phyloP scores from a whole-genome alignment of 2,888 invertebrate genomes.

The Darwinula stevensoni region DNA sequence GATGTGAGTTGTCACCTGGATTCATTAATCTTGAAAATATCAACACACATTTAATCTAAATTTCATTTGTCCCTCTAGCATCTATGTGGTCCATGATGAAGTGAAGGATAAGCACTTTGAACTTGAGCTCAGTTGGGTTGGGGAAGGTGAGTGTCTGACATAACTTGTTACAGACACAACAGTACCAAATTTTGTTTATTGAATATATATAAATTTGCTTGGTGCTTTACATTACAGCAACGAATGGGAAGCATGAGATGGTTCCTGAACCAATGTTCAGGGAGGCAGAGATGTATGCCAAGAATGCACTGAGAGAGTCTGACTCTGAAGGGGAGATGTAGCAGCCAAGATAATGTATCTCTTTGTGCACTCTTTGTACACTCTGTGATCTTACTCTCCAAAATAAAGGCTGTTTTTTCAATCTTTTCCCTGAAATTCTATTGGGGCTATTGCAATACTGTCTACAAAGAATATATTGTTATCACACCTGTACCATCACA shows the following conservation, averaged over 20 bases:
- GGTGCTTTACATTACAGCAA: conserved; percentile 18
- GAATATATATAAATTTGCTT: neutral
- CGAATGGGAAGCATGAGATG: conserved; percentile 41
- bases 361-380: too few relatives aligned
- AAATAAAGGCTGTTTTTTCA: too few relatives aligned
- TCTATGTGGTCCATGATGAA: conserved; percentile 69
- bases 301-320: conserved; percentile 53
- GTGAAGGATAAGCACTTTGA: conserved; percentile 88
- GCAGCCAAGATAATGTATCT: too few relatives aligned
- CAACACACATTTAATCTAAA: neutral
- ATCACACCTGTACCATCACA: too few relatives aligned
- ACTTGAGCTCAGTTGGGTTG: conserved; percentile 79
- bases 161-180: conserved; percentile 1
- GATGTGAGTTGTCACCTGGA: conserved; percentile 27
- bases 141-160: too few relatives aligned
- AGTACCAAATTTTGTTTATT: neutral
- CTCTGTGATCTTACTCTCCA: too few relatives aligned
- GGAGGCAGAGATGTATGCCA: conserved; percentile 65
- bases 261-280: conserved; percentile 42
- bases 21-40: too few relatives aligned
- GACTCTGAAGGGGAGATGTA: conserved; percentile 26
- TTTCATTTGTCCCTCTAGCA: conserved; percentile 24
- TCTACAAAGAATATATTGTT: too few relatives aligned
- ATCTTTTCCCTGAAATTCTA: too few relatives aligned
- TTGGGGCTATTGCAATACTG: too few relatives aligned